phyloP scores from a whole-genome alignment of 2,113 vertebrate genomes.

The Sylvicapra grimmia region DNA sequence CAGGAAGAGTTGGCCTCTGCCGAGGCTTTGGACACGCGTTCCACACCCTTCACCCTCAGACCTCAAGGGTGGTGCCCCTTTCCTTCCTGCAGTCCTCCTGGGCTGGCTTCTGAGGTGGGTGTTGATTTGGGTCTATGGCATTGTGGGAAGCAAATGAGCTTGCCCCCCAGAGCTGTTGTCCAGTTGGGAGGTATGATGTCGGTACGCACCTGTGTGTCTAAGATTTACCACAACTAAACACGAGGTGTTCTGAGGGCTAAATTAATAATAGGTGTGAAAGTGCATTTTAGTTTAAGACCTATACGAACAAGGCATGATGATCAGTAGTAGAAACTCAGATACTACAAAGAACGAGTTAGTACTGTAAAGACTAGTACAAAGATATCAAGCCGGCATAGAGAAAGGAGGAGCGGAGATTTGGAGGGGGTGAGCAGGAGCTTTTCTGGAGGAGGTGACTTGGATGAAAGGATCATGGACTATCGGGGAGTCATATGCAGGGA shows the following conservation, averaged over 20 bases:
- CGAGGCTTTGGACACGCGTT: not conserved
- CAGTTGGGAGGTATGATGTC: not conserved
- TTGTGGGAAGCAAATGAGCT: not conserved
- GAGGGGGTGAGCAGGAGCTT: not conserved
- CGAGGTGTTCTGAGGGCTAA: not conserved
- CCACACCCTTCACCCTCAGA: not conserved
- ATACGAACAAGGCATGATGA: not conserved
- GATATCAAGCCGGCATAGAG: not conserved
- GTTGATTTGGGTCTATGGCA: not conserved
- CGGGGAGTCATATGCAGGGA: not conserved
- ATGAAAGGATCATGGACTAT: not conserved
- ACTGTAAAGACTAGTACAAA: not conserved
- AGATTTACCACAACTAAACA: not conserved
- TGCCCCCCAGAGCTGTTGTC: not conserved
- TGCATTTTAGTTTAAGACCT: not conserved
- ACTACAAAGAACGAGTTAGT: not conserved
- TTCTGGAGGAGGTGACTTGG: not conserved
- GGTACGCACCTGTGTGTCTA: fast-evolving
- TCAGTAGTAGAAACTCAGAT: not conserved
- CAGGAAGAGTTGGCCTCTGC: not conserved
- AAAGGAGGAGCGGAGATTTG: not conserved
- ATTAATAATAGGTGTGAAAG: not conserved
- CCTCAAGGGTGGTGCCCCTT: not conserved
- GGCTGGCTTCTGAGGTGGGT: not conserved
- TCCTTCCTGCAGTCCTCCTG: not conserved